Evolutionary conservation across 2,113 vertebrate genomes (phyloP), one percentile per base, ranked within the genome.

Genomic region (Shinisaurus crocodilurus): DNA sequence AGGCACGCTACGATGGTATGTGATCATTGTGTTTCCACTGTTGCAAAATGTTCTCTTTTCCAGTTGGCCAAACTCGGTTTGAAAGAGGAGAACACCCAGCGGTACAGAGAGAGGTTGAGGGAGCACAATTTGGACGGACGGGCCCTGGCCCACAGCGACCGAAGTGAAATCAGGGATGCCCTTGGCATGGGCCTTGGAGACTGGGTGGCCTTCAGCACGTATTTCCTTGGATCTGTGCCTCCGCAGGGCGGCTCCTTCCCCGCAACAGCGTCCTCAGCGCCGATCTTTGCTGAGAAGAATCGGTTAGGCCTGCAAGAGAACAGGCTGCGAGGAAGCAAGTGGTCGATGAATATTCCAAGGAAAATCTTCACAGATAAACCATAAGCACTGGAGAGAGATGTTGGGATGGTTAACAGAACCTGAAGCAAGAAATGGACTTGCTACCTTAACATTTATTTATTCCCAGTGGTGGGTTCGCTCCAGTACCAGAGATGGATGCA

Each of bases 151-250:
- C 92, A 91, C 54, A 94, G 93, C 40, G 63, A 89, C 82, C 87
- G 86, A 43, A 85, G 67, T 54, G 94, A 94, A 27, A 89, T 95
- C 75, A 92, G 76, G 69, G 77, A 93, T 1, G 93, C 83, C 3
- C 79, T 95, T 6, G 7, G 54, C 34, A 94, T 95, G 94, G 77
- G 80, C n/a, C 86, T 95, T 0, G 94, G 93, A 18, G 93, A 95
- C 40, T 95, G 94, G 94, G 82, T 89, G 43, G 29, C 80, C 16
- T 95, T 95, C 86, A 92, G 90, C 34, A 72, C 85, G 18, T 50
- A 89, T 75, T 95, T 94, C 86, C 89, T 95, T 23, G 91, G 88
- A 5, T 84, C 88, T 1, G 27, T 76, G n/a, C 77, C 91, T 15
- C 75, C 63, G 27, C 69, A 82, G 18, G 25, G 67, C 45, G 25